Percentiles rank a stretch among this genome's conserved stretches.
phyloP scores from a whole-genome alignment of 2,888 invertebrate species.

The Drosophila differens region DNA sequence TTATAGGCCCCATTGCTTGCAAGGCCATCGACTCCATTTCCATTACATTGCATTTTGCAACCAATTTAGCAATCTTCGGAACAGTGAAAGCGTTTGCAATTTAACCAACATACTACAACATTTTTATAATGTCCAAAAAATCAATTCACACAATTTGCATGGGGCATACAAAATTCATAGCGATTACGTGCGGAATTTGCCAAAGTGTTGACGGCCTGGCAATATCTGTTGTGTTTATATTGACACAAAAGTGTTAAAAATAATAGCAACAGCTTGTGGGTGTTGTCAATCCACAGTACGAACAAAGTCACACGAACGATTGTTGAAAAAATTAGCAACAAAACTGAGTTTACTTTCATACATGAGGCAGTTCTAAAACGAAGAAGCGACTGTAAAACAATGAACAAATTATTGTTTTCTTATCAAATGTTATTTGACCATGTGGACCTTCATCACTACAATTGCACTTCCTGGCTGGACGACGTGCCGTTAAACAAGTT shows the following conservation, averaged over 20 bases:
- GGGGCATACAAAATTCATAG: slow-evolving; percentile 53
- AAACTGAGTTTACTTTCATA: not conserved
- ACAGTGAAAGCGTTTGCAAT: slow-evolving; percentile 52
- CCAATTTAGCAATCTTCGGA: slow-evolving; percentile 56
- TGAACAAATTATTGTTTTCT: not conserved
- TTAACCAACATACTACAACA: slow-evolving; percentile 53
- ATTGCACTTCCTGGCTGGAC: slow-evolving; percentile 61
- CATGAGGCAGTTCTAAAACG: not conserved
- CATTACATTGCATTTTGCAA: slow-evolving; percentile 44
- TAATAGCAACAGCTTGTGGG: slow-evolving; percentile 49
- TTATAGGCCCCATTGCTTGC: slow-evolving; percentile 50
- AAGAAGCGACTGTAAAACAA: not conserved
- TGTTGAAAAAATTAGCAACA: slow-evolving; percentile 16
- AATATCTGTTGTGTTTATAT: slow-evolving; percentile 21
- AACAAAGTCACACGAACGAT: not conserved
- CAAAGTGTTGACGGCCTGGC: slow-evolving; percentile 20
- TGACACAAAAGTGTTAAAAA: slow-evolving; percentile 55
- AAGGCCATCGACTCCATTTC: slow-evolving; percentile 41
- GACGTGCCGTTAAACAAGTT: slow-evolving; percentile 63
- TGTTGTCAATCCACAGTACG: slow-evolving; percentile 47
- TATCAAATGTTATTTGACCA: slow-evolving; percentile 1
- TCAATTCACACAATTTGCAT: slow-evolving; percentile 64
- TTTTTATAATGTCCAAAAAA: slow-evolving; percentile 62
- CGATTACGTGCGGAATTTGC: slow-evolving; percentile 58
- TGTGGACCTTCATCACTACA: slow-evolving; percentile 31